phyloP scores from a whole-genome alignment of 1,140 invertebrate genomes.

The Paralvinella palmiformis region DNA sequence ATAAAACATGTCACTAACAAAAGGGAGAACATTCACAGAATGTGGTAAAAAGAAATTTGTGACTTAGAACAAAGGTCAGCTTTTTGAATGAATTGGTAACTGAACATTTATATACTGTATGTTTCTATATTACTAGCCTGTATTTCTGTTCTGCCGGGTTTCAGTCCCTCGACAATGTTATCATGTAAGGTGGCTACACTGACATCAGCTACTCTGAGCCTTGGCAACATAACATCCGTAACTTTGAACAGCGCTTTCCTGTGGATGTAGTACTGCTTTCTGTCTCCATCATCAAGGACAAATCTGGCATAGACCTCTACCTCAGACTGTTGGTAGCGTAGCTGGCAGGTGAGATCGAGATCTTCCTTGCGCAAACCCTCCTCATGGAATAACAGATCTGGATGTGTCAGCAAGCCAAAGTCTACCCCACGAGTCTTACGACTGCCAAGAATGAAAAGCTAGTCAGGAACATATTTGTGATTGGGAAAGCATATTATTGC shows the following conservation, averaged over 20 bases:
- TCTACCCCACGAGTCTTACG: constrained; percentile 30
- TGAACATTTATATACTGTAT: not conserved
- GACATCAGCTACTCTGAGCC: constrained; percentile 79
- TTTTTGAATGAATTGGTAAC: not conserved
- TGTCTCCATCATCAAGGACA: constrained; percentile 45
- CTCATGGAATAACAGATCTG: constrained; percentile 19
- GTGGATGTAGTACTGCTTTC: constrained; percentile 58
- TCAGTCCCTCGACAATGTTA: constrained; percentile 76
- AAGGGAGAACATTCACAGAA: too few relatives aligned
- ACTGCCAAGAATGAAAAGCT: too few relatives aligned
- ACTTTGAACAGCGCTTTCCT: constrained; percentile 78
- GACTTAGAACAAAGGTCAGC: too few relatives aligned
- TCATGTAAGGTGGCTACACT: constrained; percentile 76
- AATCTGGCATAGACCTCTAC: constrained; percentile 85
- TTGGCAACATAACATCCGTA: constrained; percentile 79
- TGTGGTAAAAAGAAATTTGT: too few relatives aligned
- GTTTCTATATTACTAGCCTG: constrained; percentile 58
- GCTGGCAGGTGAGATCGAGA: constrained; percentile 59
- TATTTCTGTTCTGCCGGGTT: constrained; percentile 82
- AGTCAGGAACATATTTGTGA: too few relatives aligned
- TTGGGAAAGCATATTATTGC: too few relatives aligned
- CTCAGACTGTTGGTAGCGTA: constrained; percentile 81
- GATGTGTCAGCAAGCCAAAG: constrained; percentile 26
- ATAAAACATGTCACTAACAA: too few relatives aligned
- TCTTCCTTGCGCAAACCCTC: constrained; percentile 22